Evolutionary conservation across 2,888 invertebrate genomes (phyloP), one percentile per base, ranked within the genome.

Genomic region (Brachyptera putata): DNA sequence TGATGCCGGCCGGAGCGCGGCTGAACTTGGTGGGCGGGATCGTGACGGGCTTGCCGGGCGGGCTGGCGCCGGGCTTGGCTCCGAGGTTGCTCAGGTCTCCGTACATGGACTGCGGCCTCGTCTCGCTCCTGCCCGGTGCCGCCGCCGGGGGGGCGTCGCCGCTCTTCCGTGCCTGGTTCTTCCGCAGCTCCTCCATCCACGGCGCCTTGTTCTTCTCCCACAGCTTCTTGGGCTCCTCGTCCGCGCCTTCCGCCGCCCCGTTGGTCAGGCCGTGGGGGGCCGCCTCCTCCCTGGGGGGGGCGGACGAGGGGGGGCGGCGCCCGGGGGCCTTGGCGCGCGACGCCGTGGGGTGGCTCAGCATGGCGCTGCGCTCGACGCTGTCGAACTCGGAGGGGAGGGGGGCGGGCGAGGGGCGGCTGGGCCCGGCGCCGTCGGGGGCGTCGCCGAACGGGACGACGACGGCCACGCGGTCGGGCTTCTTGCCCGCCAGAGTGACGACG

Each of bases 101-200:
- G 49, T 14, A 50, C 49, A 50, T 50, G 26, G 49, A 50, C 26
- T 50, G 49, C 14, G 49, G 49, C 26, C 49, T 11, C 2, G n/a
- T 16, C 3, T 11, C 48, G 30, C n/a, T 16, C 14, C 16, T 4
- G 22, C 25, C 11, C n/a, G 24, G 16, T n/a, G 30, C n/a, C 11
- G 3, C 3, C 48, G n/a, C 48, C 2, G n/a, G n/a, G n/a, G n/a
- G n/a, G n/a, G n/a, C n/a, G n/a, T n/a, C n/a, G n/a, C n/a, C n/a
- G n/a, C 14, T 24, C 69, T 84, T 81, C 74, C 83, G 84, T 1
- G 84, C 84, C 73, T 91, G 90, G 69, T 86, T 89, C 65, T 87
- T 79, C 70, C 89, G 89, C 66, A 91, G 80, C 71, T 91, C 90
- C 66, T 83, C 86, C 80, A 91, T 85, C 89, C 89, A 91, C 0